Base-by-base conservation (phyloP, 2,113 vertebrate genomes). In the Embiotoca jacksoni region DNA sequence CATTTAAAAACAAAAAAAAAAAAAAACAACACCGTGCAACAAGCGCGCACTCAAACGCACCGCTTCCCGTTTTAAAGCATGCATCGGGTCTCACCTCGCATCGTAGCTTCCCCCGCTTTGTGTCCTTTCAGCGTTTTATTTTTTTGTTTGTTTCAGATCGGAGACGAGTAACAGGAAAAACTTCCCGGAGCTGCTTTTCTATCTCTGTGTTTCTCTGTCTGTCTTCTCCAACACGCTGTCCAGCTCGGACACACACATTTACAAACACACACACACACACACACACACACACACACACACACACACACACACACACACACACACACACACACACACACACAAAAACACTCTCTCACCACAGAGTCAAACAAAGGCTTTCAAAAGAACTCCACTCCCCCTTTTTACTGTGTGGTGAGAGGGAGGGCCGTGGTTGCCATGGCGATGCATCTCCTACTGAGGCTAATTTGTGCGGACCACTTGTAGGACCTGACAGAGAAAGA, bases 361-460 rank as follows among this genome's bases (percentile, higher is more conserved):
- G 75, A 80, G 53, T 68, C 84, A 86, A 86, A 94, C 93, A 94
- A 94, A 93, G 92, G 90, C 88, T 84, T 78, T 72, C 83, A 86
- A 83, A 83, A 61, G 23, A 54, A 80, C 80, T 84, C 90, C 84
- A 70, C 89, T 81, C 85, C 75, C 80, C 87, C n/a, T 2, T 7
- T 65, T 50, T 44, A 68, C 72, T 37, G 41, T 72, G 80, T 3
- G 90, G 65, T 85, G 65, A 69, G 72, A 75, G 80, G 87, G 85
- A 80, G 85, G 89, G 85, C 55, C 10, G 0, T 13, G 53, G 94
- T 97, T 93, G 47, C 94, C 90, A 94, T 88, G 93, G 88, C 14
- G 90, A 90, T 91, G 78, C 83, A 87, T 94, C 91, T 87, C 94
- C 92, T 90, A 94, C 95, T 82, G 35, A 63, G 92, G 94, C 94